Base-by-base conservation (phyloP, 2,797 vertebrate species). In the Stomatorhinus walkeri region DNA sequence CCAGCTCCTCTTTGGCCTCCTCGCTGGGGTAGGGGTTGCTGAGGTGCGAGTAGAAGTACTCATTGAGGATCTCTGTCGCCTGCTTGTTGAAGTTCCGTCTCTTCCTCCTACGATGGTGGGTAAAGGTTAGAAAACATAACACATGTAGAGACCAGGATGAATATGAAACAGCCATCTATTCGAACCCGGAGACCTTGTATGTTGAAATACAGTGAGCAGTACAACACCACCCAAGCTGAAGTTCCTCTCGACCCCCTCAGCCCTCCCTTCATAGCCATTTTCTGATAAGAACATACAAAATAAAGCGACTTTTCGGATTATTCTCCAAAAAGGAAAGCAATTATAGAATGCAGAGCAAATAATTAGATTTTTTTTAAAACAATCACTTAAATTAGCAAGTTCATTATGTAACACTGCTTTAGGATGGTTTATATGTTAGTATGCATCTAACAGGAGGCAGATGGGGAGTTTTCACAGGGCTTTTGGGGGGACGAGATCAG, bases 11-110 rank as follows among this genome's bases (percentile, higher is more conserved):
- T 95, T 98, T 98, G 95, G 97, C 97, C 94, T 98, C 97, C 95
- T 98, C 97, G 92, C 97, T 98, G 95, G 97, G 97, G 91, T 98
- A 98, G 87, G 97, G 97, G 96, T 98, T 98, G 95, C 97, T 97
- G 95, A 98, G 97, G 94, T 98, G 97, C 88, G 97, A 98, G 95
- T 98, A 98, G 95, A 98, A 98, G 95, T 98, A 98, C 91, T 98
- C 97, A 89, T 98, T 98, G 92, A 98, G 95, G 94, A 98, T 97
- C 95, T 98, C 97, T 0, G 97, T 98, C 22, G 97, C 97, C 94
- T 97, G 97, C 92, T 98, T 98, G 96, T 97, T 98, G 94, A 98
- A 98, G 93, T 98, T 98, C 93, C 97, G 95, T 93, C 97, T 96
- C 91, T 94, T 94, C 88, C 93, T 91, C 46, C 88, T 89, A 79